Evolutionary conservation across 1,140 invertebrate genomes (phyloP), one percentile per base, ranked within the genome.

Genomic region (Aphaenogaster rudis): DNA sequence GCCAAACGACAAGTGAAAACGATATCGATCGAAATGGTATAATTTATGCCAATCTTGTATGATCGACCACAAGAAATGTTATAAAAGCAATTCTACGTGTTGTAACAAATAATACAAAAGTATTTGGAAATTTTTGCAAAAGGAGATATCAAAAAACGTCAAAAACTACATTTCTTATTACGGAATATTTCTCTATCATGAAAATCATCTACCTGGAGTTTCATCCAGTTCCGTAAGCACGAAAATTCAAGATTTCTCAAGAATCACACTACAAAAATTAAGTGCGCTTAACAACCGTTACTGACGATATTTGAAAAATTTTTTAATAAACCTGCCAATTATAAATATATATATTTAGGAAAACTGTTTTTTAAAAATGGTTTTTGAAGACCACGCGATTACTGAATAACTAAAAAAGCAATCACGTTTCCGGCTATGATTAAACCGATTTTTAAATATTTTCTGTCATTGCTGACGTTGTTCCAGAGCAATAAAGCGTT

Each of bases 401-500:
- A 74, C 39, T 54, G 17, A 39, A 9, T 72, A 52, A 52, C 2
- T 74, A 2, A 59, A 61, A 61, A 77, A 59, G 11, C 54, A 63
- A 45, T 76, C 17, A 48, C 13, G 39, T 39, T 39, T 48, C 39
- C 13, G 6, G 13, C 57, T 39, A 17, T 0, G 15, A 69, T 57
- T 71, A 69, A 80, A 80, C 13, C 4, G 13, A 69, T 69, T 67
- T 54, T 48, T 21, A 17, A 21, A 63, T 54, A 36, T 74, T 74
- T 45, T 64, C 57, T 33, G 7, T 54, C 5, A 69, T 54, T 69
- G 13, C 50, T 45, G n/a, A 69, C n/a, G 7, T 52, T 0, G 13
- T 52, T 80, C 57, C n/a, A 33, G 11, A 45, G n/a, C 8, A 42
- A 45, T 54, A 69, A 69, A 69, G 21, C 8, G 3, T 28, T 80